A percentile compares a stretch with the other conserved stretches of the same genome.
phyloP scores from a whole-genome alignment of 2,797 vertebrate species.

The Dryobates pubescens region DNA sequence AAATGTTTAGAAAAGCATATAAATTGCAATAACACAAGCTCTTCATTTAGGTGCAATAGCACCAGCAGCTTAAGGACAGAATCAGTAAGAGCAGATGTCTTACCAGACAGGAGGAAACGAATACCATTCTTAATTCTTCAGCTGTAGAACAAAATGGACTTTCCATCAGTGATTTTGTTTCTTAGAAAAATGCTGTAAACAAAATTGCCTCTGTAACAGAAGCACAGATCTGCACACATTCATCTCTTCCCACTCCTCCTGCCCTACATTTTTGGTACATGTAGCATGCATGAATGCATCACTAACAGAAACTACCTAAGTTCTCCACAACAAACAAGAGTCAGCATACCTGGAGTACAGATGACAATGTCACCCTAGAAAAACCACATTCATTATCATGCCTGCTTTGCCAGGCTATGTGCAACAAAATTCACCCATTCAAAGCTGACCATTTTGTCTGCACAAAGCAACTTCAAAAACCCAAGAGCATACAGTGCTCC shows the following conservation, averaged over 20 bases:
- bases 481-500: not conserved
- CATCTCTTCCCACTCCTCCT: not conserved
- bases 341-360: not conserved
- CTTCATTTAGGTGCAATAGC: not conserved
- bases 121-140: not conserved
- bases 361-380: not conserved
- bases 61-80: not conserved
- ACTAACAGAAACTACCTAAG: not conserved
- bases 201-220: not conserved
- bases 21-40: not conserved
- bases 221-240: not conserved
- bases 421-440: not conserved
- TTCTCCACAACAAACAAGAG: not conserved
- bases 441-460: not conserved
- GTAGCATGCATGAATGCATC: fast-evolving
- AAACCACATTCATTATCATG: not conserved
- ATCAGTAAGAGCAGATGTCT: not conserved
- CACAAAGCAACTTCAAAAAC: not conserved
- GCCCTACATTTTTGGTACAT: not conserved
- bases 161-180: not conserved
- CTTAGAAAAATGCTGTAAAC: not conserved
- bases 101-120: not conserved
- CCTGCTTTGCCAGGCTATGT: not conserved
- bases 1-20: not conserved
- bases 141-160: not conserved